Evolutionary conservation across 2,888 invertebrate species (phyloP).

Genomic region (Harpalus rubripes): DNA sequence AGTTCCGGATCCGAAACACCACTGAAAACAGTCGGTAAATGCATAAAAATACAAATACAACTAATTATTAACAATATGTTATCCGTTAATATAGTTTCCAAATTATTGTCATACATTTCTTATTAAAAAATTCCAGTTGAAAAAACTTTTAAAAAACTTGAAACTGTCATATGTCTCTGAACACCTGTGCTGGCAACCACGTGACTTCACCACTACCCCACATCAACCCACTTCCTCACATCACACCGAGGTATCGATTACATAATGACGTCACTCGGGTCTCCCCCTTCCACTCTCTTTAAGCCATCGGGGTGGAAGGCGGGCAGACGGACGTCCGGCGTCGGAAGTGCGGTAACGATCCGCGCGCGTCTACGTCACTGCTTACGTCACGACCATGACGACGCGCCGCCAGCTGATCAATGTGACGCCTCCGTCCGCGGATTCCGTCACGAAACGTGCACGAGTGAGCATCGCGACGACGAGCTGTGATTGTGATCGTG

Average conservation of each 20-base stretch:
- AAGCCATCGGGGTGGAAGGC: background rate
- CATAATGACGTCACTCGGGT: conserved; percentile 50
- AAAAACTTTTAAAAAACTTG: too few species aligned
- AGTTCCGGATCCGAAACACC: too few species aligned
- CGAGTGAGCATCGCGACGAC: conserved; percentile 34
- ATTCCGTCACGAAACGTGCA: conserved; percentile 58
- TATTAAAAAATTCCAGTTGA: too few species aligned
- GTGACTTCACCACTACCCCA: conserved; percentile 39
- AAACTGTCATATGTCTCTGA: conserved; percentile 29
- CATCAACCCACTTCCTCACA: conserved; percentile 7
- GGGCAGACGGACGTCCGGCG: conserved; percentile 52
- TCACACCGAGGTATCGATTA: conserved; percentile 48
- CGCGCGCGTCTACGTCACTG: conserved; percentile 53
- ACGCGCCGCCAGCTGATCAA: conserved; percentile 64
- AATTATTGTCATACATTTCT: too few species aligned
- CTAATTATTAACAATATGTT: too few species aligned
- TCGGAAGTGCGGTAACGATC: conserved; percentile 60
- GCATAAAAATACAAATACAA: too few species aligned
- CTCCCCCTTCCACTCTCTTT: background rate
- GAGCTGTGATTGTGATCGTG: conserved; percentile 20
- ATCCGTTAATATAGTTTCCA: too few species aligned
- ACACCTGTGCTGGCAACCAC: conserved; percentile 45
- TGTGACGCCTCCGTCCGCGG: conserved; percentile 60
- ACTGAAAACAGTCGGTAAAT: too few species aligned
- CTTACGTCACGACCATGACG: conserved; percentile 64